Percentiles rank a stretch among this genome's conserved stretches.
These are phyloP conservation scores for Calameuta idolon DNA, from an alignment of 2,888 invertebrate species.

Conservation along the genomic window DNA sequence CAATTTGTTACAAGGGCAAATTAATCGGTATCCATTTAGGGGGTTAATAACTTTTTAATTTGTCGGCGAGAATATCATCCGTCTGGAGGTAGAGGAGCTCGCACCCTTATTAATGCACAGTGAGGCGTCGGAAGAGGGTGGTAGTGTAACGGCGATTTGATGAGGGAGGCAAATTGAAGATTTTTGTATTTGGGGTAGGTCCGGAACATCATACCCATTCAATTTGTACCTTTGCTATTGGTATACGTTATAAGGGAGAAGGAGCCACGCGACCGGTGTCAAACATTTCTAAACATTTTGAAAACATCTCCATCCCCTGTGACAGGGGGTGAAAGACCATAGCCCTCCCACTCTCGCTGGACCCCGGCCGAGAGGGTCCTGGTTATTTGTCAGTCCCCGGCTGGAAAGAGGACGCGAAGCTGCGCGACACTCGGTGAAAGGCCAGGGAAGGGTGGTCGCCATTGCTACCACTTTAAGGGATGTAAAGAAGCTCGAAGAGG, in stretches of 20 bases:
- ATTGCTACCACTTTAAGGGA: not conserved
- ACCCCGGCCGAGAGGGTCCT: not conserved
- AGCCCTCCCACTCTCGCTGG: not conserved
- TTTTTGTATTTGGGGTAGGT: too few species aligned
- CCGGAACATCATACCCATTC: too few species aligned
- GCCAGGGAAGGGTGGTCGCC: not conserved
- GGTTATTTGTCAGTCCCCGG: constrained; percentile 28
- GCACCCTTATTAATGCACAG: not conserved
- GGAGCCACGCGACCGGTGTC: constrained; percentile 49
- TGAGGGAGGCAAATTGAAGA: not conserved
- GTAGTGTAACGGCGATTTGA: not conserved
- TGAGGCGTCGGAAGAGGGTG: not conserved
- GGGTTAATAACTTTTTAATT: constrained; percentile 48
- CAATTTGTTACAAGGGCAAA: constrained; percentile 35
- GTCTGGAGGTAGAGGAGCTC: not conserved
- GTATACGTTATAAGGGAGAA: not conserved
- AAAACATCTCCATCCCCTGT: constrained; percentile 47
- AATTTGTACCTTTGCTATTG: too few species aligned
- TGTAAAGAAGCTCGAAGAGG: constrained; percentile 11
- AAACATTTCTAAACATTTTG: constrained; percentile 55
- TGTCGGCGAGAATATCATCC: constrained; percentile 20
- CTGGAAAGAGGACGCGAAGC: constrained; percentile 1
- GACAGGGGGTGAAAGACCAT: constrained; percentile 4
- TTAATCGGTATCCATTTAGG: constrained; percentile 48
- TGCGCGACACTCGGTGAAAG: not conserved